These are phyloP conservation scores for Sarotherodon lohbergeri DNA, from an alignment of 2,113 vertebrate genomes.

Conservation along the genomic window DNA sequence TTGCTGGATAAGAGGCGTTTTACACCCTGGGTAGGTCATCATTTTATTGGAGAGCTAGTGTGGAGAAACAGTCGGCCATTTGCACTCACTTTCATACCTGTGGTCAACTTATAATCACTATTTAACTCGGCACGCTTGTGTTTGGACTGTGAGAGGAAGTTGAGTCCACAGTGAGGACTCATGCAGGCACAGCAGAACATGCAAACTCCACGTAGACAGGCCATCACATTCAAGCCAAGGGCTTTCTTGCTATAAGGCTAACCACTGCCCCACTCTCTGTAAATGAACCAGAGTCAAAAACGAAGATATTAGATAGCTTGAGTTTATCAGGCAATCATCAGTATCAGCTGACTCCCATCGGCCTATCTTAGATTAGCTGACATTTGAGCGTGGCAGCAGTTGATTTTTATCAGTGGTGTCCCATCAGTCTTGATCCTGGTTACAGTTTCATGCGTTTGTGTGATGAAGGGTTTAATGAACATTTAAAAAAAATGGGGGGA, in stretches of 20 bases:
- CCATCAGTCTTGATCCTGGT: neutral
- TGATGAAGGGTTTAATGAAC: neutral
- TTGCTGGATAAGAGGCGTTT: neutral
- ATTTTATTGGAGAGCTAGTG: neutral
- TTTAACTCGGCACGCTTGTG: neutral
- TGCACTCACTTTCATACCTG: neutral
- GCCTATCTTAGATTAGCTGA: neutral
- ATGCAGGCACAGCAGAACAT: neutral
- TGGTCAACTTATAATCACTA: neutral
- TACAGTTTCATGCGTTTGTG: neutral
- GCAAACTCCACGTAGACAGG: neutral
- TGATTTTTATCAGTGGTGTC: neutral
- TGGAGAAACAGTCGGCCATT: neutral
- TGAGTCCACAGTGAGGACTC: neutral
- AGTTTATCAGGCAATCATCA: neutral
- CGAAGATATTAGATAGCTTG: neutral
- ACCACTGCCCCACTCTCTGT: neutral
- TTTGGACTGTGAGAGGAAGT: neutral
- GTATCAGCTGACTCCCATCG: neutral
- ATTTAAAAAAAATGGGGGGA: neutral
- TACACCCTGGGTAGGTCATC: neutral
- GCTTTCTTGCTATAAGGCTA: neutral
- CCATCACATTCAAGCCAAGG: neutral
- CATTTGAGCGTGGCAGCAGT: rapidly evolving
- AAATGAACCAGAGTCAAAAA: neutral